Evolutionary conservation across 2,797 vertebrate species (phyloP), one percentile per base, ranked within the genome.

Genomic region (Phrynocephalus vlangalii): DNA sequence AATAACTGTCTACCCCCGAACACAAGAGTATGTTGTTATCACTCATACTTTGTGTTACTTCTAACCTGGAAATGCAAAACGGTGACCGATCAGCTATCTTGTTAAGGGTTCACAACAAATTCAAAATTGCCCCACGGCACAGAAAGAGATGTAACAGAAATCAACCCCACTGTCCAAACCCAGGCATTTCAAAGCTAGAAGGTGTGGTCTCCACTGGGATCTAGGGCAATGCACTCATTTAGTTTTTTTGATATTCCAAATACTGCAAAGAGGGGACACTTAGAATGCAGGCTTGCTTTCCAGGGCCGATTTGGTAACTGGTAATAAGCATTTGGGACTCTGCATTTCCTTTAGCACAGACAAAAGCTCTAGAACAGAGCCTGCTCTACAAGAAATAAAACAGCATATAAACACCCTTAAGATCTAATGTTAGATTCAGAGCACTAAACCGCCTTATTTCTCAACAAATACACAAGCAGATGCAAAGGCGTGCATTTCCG

Each of bases 141-240:
- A 52, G 30, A 70, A 9, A 38, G 6, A 78, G 22, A n/a, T 10
- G 2, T 60, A 13, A 0, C 1, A 9, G 11, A 67, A 78, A 76
- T 0, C 2, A 33, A 66, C 67, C 10, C 16, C 0, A 24, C 7
- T 0, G 60, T 68, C 52, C 82, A 50, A 82, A 72, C 82, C 71
- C 73, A 89, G 75, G 50, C 88, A 80, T 84, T 73, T 33, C 28
- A 44, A 76, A 63, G 72, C 75, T 72, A 22, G 38, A 38, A 30
- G 13, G 2, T 3, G 9, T 6, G 1, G 0, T 13, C 8, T 60
- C 7, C 85, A 2, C 11, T 83, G 72, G 72, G 6, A 33, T 28
- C 16, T 11, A 7, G n/a, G 2, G 8, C 11, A 75, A 85, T 66
- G 70, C 33, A 18, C 72, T 71, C 22, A 24, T 82, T 50, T 83